Conservation (phyloP, 2,113 vertebrate genomes). For the Gallinago jamesoni region DNA sequence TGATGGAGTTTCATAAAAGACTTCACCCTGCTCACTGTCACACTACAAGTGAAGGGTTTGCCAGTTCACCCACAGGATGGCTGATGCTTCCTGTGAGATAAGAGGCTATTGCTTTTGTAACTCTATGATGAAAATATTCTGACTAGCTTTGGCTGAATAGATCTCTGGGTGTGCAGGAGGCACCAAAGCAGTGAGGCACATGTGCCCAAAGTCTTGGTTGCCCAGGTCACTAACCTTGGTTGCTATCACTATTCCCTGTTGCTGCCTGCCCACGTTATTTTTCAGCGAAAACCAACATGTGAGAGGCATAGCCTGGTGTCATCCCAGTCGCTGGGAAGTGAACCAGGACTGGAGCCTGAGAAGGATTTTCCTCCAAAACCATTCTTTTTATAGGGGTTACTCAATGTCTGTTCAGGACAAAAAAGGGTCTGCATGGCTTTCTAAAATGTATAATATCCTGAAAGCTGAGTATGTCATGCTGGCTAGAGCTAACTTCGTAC, state of each 20-base stretch:
- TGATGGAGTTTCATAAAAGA: not conserved
- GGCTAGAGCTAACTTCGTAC: not conserved
- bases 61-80: not conserved
- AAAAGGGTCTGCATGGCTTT: not conserved
- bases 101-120: not conserved
- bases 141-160: not conserved
- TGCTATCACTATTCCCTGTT: not conserved
- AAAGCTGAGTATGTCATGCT: not conserved
- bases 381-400: not conserved
- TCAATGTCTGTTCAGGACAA: not conserved
- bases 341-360: not conserved
- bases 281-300: not conserved
- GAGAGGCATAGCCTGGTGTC: not conserved
- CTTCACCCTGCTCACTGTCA: not conserved
- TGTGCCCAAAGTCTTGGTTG: not conserved
- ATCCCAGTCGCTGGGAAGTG: not conserved
- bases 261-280: not conserved
- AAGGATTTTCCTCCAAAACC: not conserved
- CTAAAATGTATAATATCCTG: not conserved
- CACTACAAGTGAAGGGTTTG: not conserved
- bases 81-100: not conserved
- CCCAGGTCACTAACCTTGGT: not conserved
- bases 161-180: not conserved
- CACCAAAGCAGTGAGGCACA: fast-evolving
- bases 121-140: not conserved